Conservation (phyloP, 2,113 vertebrate species). For the Ophthalmotilapia sp. region DNA sequence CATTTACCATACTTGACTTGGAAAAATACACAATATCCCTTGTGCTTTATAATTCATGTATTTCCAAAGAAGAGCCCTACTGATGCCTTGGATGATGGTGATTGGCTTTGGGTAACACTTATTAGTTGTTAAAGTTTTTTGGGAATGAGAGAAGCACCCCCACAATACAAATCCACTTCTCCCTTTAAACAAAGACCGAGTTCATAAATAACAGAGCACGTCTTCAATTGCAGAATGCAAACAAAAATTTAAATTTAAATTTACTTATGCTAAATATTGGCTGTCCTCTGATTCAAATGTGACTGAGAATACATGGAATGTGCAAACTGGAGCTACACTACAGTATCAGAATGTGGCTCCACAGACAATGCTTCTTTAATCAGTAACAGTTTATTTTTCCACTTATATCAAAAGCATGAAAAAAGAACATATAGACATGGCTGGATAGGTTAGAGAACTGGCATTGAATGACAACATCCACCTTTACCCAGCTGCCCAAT, state of each 20-base stretch:
- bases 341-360: too few species aligned
- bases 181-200: not conserved
- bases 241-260: not conserved
- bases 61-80: not conserved
- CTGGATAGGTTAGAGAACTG: not conserved
- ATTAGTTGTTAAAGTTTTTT: not conserved
- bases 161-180: not conserved
- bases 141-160: fast-evolving
- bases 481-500: not conserved
- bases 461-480: fast-evolving
- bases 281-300: too few species aligned
- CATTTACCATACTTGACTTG: not conserved
- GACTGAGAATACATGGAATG: not conserved
- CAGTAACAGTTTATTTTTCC: fast-evolving
- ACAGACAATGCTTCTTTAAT: not conserved
- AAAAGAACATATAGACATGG: not conserved
- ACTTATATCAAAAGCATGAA: not conserved
- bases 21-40: not conserved
- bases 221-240: not conserved
- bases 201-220: not conserved
- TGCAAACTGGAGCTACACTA: not conserved
- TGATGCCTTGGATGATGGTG: too few species aligned
- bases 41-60: not conserved
- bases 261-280: fast-evolving
- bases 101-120: too few species aligned